phyloP scores from a whole-genome alignment of 2,113 vertebrate genomes.

The Atractosteus spatula region DNA sequence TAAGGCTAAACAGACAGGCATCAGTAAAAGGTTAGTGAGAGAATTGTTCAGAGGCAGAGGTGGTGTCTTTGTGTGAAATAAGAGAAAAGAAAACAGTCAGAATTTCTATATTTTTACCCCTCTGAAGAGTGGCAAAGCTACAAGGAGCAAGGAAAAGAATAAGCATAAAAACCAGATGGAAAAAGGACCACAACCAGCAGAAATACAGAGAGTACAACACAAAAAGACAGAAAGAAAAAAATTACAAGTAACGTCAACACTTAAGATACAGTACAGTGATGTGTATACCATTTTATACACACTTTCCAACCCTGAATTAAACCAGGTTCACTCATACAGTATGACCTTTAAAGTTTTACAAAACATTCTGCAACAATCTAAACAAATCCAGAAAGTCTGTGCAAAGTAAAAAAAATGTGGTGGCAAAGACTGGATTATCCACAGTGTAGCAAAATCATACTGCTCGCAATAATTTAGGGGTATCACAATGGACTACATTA shows the following conservation, averaged over 20 bases:
- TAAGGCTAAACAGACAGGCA: constrained; percentile 96
- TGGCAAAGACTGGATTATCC: too few relatives aligned
- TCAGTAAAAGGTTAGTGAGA: constrained; percentile 28
- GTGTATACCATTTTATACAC: too few relatives aligned
- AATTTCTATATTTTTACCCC: neutral
- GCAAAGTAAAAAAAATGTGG: too few relatives aligned
- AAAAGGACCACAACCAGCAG: neutral
- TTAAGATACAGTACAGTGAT: too few relatives aligned
- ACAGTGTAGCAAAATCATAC: too few relatives aligned
- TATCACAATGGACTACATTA: too few relatives aligned
- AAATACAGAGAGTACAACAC: neutral
- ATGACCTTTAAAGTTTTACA: too few relatives aligned
- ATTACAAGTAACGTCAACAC: neutral
- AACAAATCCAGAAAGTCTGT: too few relatives aligned
- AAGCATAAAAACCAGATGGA: neutral
- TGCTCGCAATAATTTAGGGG: too few relatives aligned
- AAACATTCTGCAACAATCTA: too few relatives aligned
- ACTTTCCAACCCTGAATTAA: too few relatives aligned
- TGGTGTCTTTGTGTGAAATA: neutral
- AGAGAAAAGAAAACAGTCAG: neutral
- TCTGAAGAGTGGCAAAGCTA: neutral
- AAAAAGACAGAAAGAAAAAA: neutral
- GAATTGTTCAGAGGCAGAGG: constrained; percentile 3
- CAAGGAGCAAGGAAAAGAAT: neutral
- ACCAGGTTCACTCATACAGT: too few relatives aligned